These are phyloP conservation scores for Quadroppia sp. DNA, from an alignment of 2,888 invertebrate genomes.

Conservation along the genomic window DNA sequence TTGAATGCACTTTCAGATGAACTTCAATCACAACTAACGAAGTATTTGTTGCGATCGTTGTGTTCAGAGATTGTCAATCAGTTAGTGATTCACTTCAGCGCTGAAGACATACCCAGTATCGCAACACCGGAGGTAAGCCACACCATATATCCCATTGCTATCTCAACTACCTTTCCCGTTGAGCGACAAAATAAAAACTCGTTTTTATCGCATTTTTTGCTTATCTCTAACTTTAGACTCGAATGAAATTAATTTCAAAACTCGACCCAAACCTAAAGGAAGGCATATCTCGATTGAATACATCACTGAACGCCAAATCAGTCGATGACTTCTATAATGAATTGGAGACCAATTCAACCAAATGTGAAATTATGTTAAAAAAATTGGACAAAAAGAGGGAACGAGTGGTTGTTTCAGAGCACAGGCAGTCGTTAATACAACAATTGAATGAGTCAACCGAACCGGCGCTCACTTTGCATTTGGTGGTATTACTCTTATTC, in stretches of 20 bases:
- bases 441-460: slow-evolving; percentile 62
- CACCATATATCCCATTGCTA: not conserved
- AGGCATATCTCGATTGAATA: slow-evolving; percentile 64
- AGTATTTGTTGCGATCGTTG: slow-evolving; percentile 77
- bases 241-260: slow-evolving; percentile 46
- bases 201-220: not conserved
- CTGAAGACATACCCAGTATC: slow-evolving; percentile 48
- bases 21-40: slow-evolving; percentile 66
- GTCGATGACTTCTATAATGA: slow-evolving; percentile 73
- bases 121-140: slow-evolving; percentile 25
- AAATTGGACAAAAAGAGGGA: slow-evolving; percentile 85
- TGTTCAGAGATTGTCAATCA: slow-evolving; percentile 75
- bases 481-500: slow-evolving; percentile 72
- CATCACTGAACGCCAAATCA: slow-evolving; percentile 63
- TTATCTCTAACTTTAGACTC: slow-evolving; percentile 37
- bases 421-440: slow-evolving; percentile 73
- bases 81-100: slow-evolving; percentile 69
- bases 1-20: slow-evolving; percentile 51
- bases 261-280: slow-evolving; percentile 61
- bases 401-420: slow-evolving; percentile 66
- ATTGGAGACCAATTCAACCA: slow-evolving; percentile 61
- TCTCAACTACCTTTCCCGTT: too few species aligned
- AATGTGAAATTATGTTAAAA: slow-evolving; percentile 67
- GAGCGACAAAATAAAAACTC: not conserved
- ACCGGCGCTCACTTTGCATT: slow-evolving; percentile 72